Evolutionary conservation across 1,140 invertebrate genomes (phyloP).

Genomic region (Aphelinus atriplicis): DNA sequence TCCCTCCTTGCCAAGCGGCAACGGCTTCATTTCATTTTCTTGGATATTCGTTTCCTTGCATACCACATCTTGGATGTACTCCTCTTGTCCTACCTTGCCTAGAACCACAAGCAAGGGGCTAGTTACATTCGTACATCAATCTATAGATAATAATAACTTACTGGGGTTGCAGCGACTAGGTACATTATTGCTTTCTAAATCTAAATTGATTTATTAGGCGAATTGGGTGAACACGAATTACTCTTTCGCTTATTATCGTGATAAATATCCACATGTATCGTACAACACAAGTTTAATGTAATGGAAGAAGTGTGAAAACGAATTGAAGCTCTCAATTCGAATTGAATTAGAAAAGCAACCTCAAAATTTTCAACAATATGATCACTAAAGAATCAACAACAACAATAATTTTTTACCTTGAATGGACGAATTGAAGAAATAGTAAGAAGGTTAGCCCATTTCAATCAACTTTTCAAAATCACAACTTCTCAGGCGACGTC

Average conservation of each 20-base stretch:
- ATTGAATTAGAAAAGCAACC: too few relatives aligned
- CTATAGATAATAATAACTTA: neutral
- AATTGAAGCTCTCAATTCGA: too few relatives aligned
- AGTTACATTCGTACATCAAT: constrained; percentile 3
- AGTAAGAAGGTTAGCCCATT: too few relatives aligned
- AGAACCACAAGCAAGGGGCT: neutral
- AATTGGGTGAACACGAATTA: neutral
- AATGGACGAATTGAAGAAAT: too few relatives aligned
- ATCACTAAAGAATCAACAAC: too few relatives aligned
- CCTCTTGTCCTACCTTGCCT: constrained; percentile 38
- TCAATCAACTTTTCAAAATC: too few relatives aligned
- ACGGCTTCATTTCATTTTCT: constrained; percentile 88
- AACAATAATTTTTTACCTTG: too few relatives aligned
- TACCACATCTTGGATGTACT: constrained; percentile 75
- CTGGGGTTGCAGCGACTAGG: constrained; percentile 6
- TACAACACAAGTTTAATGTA: too few relatives aligned
- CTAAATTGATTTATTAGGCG: neutral
- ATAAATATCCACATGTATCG: neutral
- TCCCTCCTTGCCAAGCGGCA: constrained; percentile 76
- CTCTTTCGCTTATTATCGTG: constrained; percentile 9
- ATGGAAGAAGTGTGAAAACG: too few relatives aligned
- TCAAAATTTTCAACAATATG: too few relatives aligned
- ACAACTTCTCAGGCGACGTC: too few relatives aligned
- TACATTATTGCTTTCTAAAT: neutral
- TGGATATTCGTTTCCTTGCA: constrained; percentile 80